Conservation (phyloP, 1,140 invertebrate genomes). For the Macrobrachium nipponense region DNA sequence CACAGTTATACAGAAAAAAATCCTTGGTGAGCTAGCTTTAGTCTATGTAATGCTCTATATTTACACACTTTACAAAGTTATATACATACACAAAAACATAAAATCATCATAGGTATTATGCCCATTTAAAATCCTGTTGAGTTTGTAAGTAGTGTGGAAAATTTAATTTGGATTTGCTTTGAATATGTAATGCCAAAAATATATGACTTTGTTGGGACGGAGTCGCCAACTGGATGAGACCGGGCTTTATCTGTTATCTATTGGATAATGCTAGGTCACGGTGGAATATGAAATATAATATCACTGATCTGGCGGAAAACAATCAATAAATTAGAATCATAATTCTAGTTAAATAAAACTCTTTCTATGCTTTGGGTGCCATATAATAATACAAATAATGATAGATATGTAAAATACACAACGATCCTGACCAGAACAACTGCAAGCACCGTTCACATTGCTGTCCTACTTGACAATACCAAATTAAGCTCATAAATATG, state of each 20-base stretch:
- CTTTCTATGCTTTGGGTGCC: not conserved
- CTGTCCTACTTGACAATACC: too few species aligned
- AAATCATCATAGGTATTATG: conserved; percentile 4
- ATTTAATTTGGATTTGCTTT: not conserved
- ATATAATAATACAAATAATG: not conserved
- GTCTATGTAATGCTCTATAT: conserved; percentile 10
- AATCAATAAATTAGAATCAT: too few species aligned
- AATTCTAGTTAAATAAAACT: not conserved
- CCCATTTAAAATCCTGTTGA: too few species aligned
- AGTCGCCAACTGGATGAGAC: too few species aligned
- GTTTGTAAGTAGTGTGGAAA: not conserved
- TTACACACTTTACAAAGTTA: conserved; percentile 18
- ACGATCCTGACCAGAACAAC: not conserved
- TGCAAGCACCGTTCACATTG: not conserved
- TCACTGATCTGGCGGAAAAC: too few species aligned
- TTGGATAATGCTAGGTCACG: too few species aligned
- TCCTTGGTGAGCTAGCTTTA: conserved; percentile 15
- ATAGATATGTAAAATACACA: not conserved
- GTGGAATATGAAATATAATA: too few species aligned
- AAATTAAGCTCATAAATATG: too few species aligned
- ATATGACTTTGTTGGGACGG: too few species aligned
- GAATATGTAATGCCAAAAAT: not conserved
- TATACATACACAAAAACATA: conserved; percentile 1
- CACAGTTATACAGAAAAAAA: conserved; percentile 14
- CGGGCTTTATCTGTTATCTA: too few species aligned